phyloP scores from a whole-genome alignment of 1,140 invertebrate species.

The Holotrichia oblita region DNA sequence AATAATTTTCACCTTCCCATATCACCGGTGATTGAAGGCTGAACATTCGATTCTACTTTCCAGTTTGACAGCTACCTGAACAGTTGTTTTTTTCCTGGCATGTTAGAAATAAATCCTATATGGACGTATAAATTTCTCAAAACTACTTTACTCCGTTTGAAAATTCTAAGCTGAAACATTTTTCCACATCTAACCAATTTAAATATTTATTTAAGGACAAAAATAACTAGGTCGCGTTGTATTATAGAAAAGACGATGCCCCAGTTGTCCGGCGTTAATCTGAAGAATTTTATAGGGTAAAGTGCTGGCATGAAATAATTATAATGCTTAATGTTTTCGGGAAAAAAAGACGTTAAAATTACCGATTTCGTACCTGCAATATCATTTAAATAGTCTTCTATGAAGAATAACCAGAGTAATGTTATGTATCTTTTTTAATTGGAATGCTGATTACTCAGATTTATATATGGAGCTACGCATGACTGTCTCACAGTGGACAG shows the following conservation, averaged over 20 bases:
- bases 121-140: neutral
- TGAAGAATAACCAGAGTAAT: too few relatives aligned
- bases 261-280: neutral
- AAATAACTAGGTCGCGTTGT: neutral
- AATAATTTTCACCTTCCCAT: neutral
- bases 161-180: neutral
- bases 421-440: too few relatives aligned
- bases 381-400: too few relatives aligned
- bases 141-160: neutral
- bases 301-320: neutral
- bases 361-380: too few relatives aligned
- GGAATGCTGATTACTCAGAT: too few relatives aligned
- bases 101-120: neutral
- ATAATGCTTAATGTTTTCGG: too few relatives aligned
- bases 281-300: neutral
- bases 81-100: neutral
- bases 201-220: neutral
- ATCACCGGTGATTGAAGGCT: neutral
- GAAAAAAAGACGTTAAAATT: too few relatives aligned
- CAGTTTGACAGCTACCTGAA: neutral
- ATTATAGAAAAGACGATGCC: neutral
- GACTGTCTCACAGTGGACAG: too few relatives aligned
- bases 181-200: slow-evolving; percentile 1
- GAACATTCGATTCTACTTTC: slow-evolving; percentile 3
- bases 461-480: too few relatives aligned